phyloP scores from a whole-genome alignment of 2,797 vertebrate species.

The Gadopsis marmoratus region DNA sequence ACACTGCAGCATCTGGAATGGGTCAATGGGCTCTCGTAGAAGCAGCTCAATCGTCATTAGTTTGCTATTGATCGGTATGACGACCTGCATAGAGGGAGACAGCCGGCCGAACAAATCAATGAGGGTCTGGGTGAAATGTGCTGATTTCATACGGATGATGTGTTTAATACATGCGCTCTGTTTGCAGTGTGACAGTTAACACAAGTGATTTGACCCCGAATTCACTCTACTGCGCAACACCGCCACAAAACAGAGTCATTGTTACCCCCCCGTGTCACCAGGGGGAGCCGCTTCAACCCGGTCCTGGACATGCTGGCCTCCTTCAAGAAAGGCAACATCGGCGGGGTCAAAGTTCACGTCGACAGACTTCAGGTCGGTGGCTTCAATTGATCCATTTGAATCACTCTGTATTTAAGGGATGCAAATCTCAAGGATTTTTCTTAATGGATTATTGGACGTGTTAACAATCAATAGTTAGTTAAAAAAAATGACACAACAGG shows the following conservation, averaged over 20 bases:
- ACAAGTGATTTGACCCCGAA: background rate
- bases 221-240: background rate
- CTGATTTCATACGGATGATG: conserved; percentile 4
- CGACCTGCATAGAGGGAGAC: conserved; percentile 43
- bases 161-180: background rate
- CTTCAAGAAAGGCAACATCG: conserved; percentile 94
- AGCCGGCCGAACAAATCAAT: conserved; percentile 14
- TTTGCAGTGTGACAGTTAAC: background rate
- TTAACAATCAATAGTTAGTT: conserved; percentile 7
- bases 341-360: conserved; percentile 97
- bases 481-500: background rate
- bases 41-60: conserved; percentile 66
- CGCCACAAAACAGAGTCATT: background rate
- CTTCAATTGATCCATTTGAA: background rate
- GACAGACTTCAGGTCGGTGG: conserved; percentile 94
- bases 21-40: conserved; percentile 48
- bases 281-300: conserved; percentile 97
- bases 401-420: background rate
- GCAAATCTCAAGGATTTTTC: background rate
- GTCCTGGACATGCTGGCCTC: conserved; percentile 97
- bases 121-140: conserved; percentile 15
- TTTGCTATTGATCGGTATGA: conserved; percentile 57
- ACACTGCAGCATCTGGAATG: conserved; percentile 36
- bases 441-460: background rate
- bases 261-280: conserved; percentile 65